Evolutionary conservation across 2,113 vertebrate genomes (phyloP).

Genomic region (Lepisosteus osseus): DNA sequence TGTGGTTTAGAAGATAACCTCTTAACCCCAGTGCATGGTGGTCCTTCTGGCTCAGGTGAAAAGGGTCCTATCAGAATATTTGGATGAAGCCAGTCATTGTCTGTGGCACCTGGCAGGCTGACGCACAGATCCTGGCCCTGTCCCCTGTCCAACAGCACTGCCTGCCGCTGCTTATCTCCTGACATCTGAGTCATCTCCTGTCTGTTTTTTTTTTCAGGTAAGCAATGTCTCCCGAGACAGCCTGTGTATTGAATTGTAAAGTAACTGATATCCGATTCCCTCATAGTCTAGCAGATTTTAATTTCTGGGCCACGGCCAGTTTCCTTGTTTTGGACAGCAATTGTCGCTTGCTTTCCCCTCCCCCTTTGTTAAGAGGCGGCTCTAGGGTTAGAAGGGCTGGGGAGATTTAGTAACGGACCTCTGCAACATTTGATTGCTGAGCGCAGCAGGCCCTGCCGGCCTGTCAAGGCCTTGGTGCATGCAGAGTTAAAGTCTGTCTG

Average conservation of each 20-base stretch:
- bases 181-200: constrained; percentile 24
- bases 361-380: no score
- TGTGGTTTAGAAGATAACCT: not conserved
- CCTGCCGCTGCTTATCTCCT: constrained; percentile 22
- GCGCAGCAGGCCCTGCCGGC: constrained; percentile 4
- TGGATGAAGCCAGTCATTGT: not conserved
- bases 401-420: no score
- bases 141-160: constrained; percentile 12
- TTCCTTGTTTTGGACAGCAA: not conserved
- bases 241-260: not conserved
- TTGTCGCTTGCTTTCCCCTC: not conserved
- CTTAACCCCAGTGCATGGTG: not conserved
- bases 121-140: constrained; percentile 14
- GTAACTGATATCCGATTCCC: not conserved
- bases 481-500: constrained; percentile 1
- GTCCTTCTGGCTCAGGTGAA: not conserved
- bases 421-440: no score
- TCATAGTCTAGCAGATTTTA: not conserved
- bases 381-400: no score
- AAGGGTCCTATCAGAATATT: not conserved
- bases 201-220: not conserved
- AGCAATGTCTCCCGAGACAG: not conserved
- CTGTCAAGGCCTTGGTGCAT: not conserved
- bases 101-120: constrained; percentile 6
- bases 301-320: not conserved